phyloP scores from a whole-genome alignment of 2,797 vertebrate genomes.

The Mallotus villosus region DNA sequence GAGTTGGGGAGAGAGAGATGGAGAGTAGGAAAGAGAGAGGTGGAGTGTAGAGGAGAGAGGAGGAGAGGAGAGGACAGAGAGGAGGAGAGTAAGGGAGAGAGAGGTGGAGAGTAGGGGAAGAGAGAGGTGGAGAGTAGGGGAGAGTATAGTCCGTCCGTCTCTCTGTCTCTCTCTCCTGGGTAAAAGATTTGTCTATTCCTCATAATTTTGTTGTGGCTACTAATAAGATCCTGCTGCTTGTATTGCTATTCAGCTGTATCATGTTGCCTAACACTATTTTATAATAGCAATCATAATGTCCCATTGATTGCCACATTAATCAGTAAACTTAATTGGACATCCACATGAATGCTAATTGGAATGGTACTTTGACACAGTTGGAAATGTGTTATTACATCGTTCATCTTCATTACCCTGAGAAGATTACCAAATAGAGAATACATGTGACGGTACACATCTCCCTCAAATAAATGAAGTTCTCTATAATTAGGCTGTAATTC shows the following conservation, averaged over 20 bases:
- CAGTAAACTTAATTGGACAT: conserved; percentile 63
- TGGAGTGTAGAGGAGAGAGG: conserved; percentile 29
- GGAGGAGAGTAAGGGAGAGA: background rate
- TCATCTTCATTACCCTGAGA: conserved; percentile 63
- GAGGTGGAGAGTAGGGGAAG: background rate
- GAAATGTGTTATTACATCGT: conserved; percentile 62
- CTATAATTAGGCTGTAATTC: conserved; percentile 63
- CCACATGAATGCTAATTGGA: conserved; percentile 60
- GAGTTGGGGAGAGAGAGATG: conserved; percentile 14
- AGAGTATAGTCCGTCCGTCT: background rate
- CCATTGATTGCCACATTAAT: conserved; percentile 67
- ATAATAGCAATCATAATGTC: conserved; percentile 63
- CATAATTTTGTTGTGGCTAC: conserved; percentile 29
- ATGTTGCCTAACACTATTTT: conserved; percentile 57
- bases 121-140: background rate
- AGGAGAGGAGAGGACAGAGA: conserved; percentile 44
- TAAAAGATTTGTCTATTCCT: background rate
- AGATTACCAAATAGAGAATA: conserved; percentile 51
- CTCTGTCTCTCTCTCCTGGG: background rate
- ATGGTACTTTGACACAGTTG: conserved; percentile 59
- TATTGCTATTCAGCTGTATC: conserved; percentile 48
- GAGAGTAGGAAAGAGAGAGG: conserved; percentile 20
- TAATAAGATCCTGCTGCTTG: conserved; percentile 50
- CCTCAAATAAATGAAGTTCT: conserved; percentile 54
- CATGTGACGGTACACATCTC: conserved; percentile 33